Conservation (phyloP, 2,113 vertebrate species). For the Pithys albifrons region DNA sequence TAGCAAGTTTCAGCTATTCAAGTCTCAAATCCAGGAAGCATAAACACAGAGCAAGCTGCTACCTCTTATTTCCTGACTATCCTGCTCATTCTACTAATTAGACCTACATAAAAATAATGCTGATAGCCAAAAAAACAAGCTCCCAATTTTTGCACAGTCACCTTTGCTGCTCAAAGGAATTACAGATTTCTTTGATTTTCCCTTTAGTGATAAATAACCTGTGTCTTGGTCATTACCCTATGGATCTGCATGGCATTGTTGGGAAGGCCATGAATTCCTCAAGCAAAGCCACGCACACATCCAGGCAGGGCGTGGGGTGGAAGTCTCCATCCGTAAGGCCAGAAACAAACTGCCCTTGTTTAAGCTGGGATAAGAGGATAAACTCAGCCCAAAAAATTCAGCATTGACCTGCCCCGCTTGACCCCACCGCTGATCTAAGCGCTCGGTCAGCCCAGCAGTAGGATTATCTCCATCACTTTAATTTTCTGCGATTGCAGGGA, state of each 20-base stretch:
- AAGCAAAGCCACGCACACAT: not conserved
- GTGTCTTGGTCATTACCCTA: not conserved
- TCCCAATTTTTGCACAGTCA: not conserved
- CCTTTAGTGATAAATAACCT: not conserved
- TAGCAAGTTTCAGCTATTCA: not conserved
- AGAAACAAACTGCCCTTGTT: slow-evolving; percentile 59
- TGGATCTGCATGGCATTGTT: not conserved
- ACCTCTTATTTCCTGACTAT: not conserved
- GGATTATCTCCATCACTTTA: slow-evolving; percentile 66
- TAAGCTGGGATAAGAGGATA: slow-evolving; percentile 58
- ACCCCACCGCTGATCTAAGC: slow-evolving; percentile 48
- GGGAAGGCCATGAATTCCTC: not conserved
- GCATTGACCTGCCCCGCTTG: not conserved
- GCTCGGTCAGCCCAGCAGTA: slow-evolving; percentile 30
- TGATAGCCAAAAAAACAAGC: not conserved
- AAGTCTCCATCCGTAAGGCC: not conserved
- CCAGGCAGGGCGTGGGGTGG: not conserved
- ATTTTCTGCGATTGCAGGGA: slow-evolving; percentile 64
- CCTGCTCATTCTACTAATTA: not conserved
- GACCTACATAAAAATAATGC: not conserved
- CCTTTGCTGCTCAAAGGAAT: not conserved
- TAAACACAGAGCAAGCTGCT: not conserved
- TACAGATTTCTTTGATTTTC: not conserved
- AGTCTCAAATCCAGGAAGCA: not conserved
- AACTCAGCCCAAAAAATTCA: slow-evolving; percentile 56